These are phyloP conservation scores for Diachrysia chrysitis DNA, from an alignment of 2,888 invertebrate genomes.

Conservation along the genomic window DNA sequence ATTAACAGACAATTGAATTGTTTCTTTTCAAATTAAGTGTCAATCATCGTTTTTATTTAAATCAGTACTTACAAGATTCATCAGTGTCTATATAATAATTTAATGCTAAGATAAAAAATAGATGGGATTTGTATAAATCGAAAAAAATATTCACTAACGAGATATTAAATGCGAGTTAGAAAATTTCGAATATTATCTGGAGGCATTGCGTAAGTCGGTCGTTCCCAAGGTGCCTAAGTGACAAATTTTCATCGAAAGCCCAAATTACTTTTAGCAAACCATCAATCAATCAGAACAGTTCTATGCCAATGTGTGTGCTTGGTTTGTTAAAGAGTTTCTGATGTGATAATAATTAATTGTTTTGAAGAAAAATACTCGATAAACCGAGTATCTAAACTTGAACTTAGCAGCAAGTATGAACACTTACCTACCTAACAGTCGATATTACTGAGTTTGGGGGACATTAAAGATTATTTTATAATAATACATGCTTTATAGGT, in stretches of 20 bases:
- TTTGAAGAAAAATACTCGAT: neutral
- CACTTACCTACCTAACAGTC: too few species aligned
- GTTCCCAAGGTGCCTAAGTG: slow-evolving; percentile 72
- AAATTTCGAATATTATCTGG: slow-evolving; percentile 40
- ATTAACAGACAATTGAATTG: too few species aligned
- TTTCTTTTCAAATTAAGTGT: too few species aligned
- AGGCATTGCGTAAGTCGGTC: slow-evolving; percentile 52
- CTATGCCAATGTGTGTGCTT: slow-evolving; percentile 48
- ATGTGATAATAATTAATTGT: slow-evolving; percentile 11
- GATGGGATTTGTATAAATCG: too few species aligned
- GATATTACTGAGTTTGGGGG: neutral
- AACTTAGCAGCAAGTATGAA: neutral
- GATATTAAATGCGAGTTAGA: slow-evolving; percentile 5
- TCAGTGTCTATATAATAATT: too few species aligned
- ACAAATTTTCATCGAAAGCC: slow-evolving; percentile 75
- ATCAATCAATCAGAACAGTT: slow-evolving; percentile 77
- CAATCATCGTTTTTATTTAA: too few species aligned
- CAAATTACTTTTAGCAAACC: slow-evolving; percentile 69
- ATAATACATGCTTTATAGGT: too few species aligned
- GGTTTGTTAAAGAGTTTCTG: slow-evolving; percentile 22
- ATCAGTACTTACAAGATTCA: too few species aligned
- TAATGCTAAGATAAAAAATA: too few species aligned
- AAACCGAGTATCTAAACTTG: neutral
- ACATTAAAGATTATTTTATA: too few species aligned
- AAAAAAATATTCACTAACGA: too few species aligned